Evolutionary conservation across 1,140 invertebrate genomes (phyloP), one percentile per base, ranked within the genome.

Genomic region (Drosophila ironensis): DNA sequence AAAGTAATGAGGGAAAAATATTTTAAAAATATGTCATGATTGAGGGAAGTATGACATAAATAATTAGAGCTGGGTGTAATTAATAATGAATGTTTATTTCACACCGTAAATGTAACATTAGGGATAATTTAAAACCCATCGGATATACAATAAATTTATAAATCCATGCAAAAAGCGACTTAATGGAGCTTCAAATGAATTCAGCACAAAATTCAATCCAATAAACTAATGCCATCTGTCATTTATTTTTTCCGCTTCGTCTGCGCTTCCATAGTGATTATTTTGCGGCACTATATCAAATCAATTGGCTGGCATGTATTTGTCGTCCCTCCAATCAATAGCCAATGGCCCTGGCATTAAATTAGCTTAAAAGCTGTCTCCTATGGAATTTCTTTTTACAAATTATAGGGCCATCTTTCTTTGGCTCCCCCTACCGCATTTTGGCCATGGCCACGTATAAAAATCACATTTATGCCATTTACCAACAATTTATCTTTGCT

Each of bases 401-500:
- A 77, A 82, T 77, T 66, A 77, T 52, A 52, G 22, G 40, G 19
- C 14, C 42, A 48, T 64, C 57, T 48, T 63, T 48, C 53, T 17
- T 12, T 38, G 20, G 16, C 14, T 42, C 24, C 22, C n/a, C 6
- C 20, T 28, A 3, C 20, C 14, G 9, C 17, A n/a, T 25, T 37
- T 30, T 40, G 45, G n/a, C 11, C 37, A n/a, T n/a, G n/a, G n/a
- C 14, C 16, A 12, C 53, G 67, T 72, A 86, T 86, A 80, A 86
- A 86, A 86, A 86, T 86, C 80, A 87, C 80, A 86, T 86, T 86
- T 84, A 80, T 84, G 74, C 81, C 74, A 80, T 86, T 86, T 86
- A 80, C 80, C 67, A 72, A 80, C 74, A 80, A 86, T 86, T 86
- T 86, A 86, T 86, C 80, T 86, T 68, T 75, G 80, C 80, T 86